These are phyloP conservation scores for Callinectes sapidus DNA, from an alignment of 2,888 invertebrate species.

Conservation along the genomic window DNA sequence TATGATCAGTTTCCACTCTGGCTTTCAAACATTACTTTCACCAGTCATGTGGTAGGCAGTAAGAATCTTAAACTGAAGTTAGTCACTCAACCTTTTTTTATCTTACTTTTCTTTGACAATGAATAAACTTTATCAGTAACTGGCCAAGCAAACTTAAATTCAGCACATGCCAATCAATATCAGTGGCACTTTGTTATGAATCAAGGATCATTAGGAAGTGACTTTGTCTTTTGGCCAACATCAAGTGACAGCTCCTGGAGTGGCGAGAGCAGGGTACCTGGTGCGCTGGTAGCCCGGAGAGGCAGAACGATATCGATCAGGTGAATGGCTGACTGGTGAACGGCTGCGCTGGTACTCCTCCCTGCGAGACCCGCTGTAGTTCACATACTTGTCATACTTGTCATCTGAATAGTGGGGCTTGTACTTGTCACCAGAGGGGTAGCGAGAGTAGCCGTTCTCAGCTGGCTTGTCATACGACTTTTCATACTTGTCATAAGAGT, in stretches of 20 bases:
- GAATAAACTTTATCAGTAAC: slow-evolving; percentile 51
- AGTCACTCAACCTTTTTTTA: slow-evolving; percentile 51
- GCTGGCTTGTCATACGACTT: slow-evolving; percentile 69
- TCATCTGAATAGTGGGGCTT: slow-evolving; percentile 70
- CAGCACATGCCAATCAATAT: slow-evolving; percentile 55
- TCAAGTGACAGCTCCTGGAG: slow-evolving; percentile 71
- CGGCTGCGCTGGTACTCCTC: slow-evolving; percentile 72
- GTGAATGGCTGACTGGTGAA: slow-evolving; percentile 71
- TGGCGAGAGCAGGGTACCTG: slow-evolving; percentile 71
- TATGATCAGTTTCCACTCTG: slow-evolving; percentile 59
- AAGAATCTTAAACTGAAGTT: slow-evolving; percentile 49
- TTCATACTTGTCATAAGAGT: slow-evolving; percentile 66
- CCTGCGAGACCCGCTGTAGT: slow-evolving; percentile 69
- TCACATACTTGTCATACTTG: slow-evolving; percentile 68
- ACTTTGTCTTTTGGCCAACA: slow-evolving; percentile 51
- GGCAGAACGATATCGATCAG: slow-evolving; percentile 70
- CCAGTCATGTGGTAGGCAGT: slow-evolving; percentile 33
- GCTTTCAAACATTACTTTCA: slow-evolving; percentile 45
- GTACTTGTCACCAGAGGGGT: slow-evolving; percentile 71
- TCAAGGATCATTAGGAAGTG: slow-evolving; percentile 36
- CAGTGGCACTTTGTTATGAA: slow-evolving; percentile 48
- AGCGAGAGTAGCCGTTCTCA: slow-evolving; percentile 72
- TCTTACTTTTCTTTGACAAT: slow-evolving; percentile 43
- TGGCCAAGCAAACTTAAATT: slow-evolving; percentile 53
- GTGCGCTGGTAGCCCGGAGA: slow-evolving; percentile 71